Evolutionary conservation across 2,113 vertebrate genomes (phyloP), one percentile per base, ranked within the genome.

Genomic region (Philantomba maxwellii): DNA sequence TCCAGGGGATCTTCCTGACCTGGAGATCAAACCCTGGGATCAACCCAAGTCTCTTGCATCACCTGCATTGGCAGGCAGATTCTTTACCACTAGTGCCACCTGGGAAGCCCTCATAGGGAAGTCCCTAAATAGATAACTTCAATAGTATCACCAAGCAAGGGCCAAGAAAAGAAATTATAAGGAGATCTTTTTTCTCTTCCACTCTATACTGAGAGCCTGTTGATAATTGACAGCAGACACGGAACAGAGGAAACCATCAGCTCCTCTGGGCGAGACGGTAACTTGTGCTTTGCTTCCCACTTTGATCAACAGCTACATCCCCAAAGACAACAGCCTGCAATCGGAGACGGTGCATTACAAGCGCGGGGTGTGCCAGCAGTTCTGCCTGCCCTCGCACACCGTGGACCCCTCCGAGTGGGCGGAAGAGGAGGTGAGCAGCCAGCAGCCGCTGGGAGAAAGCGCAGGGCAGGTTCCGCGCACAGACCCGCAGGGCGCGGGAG

Each of bases 261-360:
- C 0, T 23, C 23, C 2, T 33, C 57, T 8, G 55, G n/a, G 30
- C 62, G 3, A 6, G 15, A 6, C 30, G 2, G 88, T 92, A 13
- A 97, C 64, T 21, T 92, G 95, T 23, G 95, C 93, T 53, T 53
- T 85, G 60, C 94, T 25, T 66, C 92, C 55, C 21, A 57, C 73
- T 87, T 78, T 28, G 0, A 0, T 83, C 87, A 15, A 45, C 96
- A 99, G 99, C 84, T 99, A 99, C 98, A 98, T 99, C 90, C 99
- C 99, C 23, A 99, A 99, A 98, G 99, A 99, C 98, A 98, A 97
- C 98, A 99, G 99, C 53, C 98, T 99, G 96, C 99, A 99, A 98
- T 99, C 99, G 0, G 99, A 99, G 98, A 99, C 99, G 0, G 99
- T 99, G 94, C 99, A 99, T 97, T 99, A 99, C 97, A 99, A 99